Conservation (phyloP, 2,797 vertebrate genomes). For the Pangasius djambal region DNA sequence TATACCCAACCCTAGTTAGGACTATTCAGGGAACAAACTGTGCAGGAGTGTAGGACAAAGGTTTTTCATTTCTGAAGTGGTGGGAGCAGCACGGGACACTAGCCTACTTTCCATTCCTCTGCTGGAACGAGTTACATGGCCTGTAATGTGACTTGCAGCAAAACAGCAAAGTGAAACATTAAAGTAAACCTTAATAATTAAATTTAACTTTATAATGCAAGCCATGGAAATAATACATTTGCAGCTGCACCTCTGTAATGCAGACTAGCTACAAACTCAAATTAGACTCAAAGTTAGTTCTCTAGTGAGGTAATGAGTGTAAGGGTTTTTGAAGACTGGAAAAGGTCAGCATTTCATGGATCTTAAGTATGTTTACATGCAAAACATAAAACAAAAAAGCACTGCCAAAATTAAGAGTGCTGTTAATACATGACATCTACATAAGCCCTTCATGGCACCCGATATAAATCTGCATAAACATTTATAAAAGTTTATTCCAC, state of each 20-base stretch:
- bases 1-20: neutral
- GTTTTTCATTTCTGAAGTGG: neutral
- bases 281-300: neutral
- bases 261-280: neutral
- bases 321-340: neutral
- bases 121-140: neutral
- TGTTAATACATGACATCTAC: neutral
- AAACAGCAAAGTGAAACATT: constrained; percentile 16
- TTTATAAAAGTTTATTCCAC: neutral
- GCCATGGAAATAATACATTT: neutral
- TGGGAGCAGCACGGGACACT: constrained; percentile 6
- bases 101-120: constrained; percentile 38
- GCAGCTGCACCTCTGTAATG: neutral
- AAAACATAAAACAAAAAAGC: neutral
- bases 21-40: neutral
- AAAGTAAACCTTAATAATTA: neutral
- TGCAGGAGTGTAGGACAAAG: constrained; percentile 4
- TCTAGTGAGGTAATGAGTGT: neutral
- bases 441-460: neutral
- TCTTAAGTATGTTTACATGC: neutral
- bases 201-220: neutral
- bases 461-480: neutral
- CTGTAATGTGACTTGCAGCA: neutral
- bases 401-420: neutral
- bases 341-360: neutral